Evolutionary conservation across 1,140 invertebrate species (phyloP), one percentile per base, ranked within the genome.

Genomic region (Ceratosolen solmsi): DNA sequence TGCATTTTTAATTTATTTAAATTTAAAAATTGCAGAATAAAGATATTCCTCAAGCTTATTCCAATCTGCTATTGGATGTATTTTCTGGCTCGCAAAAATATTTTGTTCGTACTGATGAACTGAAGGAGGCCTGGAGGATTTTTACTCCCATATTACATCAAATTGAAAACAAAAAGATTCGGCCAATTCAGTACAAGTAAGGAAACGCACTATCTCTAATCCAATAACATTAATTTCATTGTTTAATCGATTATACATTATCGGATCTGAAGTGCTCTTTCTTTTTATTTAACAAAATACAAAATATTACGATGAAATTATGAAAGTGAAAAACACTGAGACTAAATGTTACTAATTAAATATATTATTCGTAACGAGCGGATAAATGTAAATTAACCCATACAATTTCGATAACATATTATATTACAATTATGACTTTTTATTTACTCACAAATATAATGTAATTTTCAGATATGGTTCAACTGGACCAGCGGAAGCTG

Each of bases 61-160:
- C 99, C 91, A 94, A 98, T 79, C 93, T 99, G 33, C 97, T 99
- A 84, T 92, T 99, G 79, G 98, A 99, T 91, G 98, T 99, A 0
- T 99, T 99, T 89, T 96, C 95, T 89, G 99, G 99, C 22, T 98
- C 96, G 27, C 98, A 99, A 93, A 99, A 99, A 95, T 97, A 99
- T 92, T 99, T 99, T 93, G 99, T 99, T 0, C 94, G 98, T 76
- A 96, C 94, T 85, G 99, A 99, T 92, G 99, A 99, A 89, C 91
- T 99, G 54, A 95, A 95, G 27, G 98, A 99, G 92, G 98, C 99
- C 1, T 99, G 99, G 99, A 94, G 98, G 85, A 99, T 99, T 84
- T 99, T 99, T 88, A 99, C 98, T 2, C 99, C 98, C 13, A 89
- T 99, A 15, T 92, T 99, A 9, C 96, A 99, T 88, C 87, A 95